Base-by-base conservation (phyloP, 2,113 vertebrate species). In the Hipposideros armiger region DNA sequence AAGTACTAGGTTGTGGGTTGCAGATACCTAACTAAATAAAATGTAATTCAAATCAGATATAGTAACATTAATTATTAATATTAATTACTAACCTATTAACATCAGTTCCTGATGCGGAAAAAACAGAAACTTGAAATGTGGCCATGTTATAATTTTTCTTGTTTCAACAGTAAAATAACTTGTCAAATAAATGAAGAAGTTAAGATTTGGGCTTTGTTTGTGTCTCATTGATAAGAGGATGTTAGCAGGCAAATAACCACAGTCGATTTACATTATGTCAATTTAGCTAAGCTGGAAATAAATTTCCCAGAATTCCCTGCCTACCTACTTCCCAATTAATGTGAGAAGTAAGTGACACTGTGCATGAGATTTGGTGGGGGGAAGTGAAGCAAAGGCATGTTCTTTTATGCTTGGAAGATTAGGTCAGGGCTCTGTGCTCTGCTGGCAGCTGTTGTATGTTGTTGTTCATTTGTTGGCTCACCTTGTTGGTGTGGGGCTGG, bases 51-150 rank as follows among this genome's bases (percentile, higher is more conserved):
- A 24, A 73, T 82, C 1, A 17, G 11, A 47, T 32, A 42, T 47
- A 64, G 47, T 26, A 95, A 54, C 66, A 87, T 81, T 84, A 76
- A 77, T 76, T 67, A 66, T 74, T 76, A 64, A 20, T 40, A 85
- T 81, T 72, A 45, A 64, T 73, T 73, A 82, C 82, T 82, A 47
- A 56, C 47, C n/a, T 54, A 54, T n/a, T 26, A 7, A 52, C 22
- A 56, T 45, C 28, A 16, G 64, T 80, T 66, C 15, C 66, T 67
- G 11, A 8, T 82, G 42, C 67, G 22, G 64, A 90, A 94, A 50
- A 73, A 85, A 56, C 19, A 28, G 30, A 91, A 96, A 45, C 16
- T 81, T 84, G 40, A 90, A 94, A 66, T 2, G 52, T 84, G 40
- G 7, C 30, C 32, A 50, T 32, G 20, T 58, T 78, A 76, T 16